Base-by-base conservation (phyloP, 2,797 vertebrate genomes). In the Coranthus polyacanthus region DNA sequence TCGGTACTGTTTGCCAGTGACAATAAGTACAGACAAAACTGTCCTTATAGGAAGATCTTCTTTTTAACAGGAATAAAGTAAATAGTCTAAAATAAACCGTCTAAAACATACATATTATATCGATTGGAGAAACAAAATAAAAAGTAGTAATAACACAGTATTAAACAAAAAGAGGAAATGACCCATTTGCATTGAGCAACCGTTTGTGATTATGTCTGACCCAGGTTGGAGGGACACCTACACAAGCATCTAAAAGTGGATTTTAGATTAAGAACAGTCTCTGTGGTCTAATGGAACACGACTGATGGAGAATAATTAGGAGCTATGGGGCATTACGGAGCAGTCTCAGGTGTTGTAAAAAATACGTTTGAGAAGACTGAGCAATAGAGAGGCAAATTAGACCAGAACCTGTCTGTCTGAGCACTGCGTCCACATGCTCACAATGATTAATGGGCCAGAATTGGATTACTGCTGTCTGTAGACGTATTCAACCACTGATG, bases 241-340 rank as follows among this genome's bases (percentile, higher is more conserved):
- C 44, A 51, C 32, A 61, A 78, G 66, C 55, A 50, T 74, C 63
- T 62, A 70, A 66, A 56, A 58, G 62, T 54, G 29, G 67, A 73
- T 79, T 55, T 71, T 47, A 79, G 79, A 75, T 81, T 61, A 85
- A 75, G 68, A 69, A 64, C 39, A 20, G 12, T 60, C 59, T 75
- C 61, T 70, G 55, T 56, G 72, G 69, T 80, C 66, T 79, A 79
- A 84, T 77, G 64, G 76, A 86, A 80, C 62, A 80, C 70, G 72
- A 83, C 64, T 82, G 74, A 75, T 73, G 45, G 59, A 75, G 59
- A 88, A 83, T 88, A 84, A 89, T 87, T 78, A 81, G 61, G 69
- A 76, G 75, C 80, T 84, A 74, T 75, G 74, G 67, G 71, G 71
- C 78, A 90, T 83, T 81, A 79, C 49, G 9, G 67, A 41, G 24